phyloP scores from a whole-genome alignment of 2,888 invertebrate species.

The Coremacera marginata region DNA sequence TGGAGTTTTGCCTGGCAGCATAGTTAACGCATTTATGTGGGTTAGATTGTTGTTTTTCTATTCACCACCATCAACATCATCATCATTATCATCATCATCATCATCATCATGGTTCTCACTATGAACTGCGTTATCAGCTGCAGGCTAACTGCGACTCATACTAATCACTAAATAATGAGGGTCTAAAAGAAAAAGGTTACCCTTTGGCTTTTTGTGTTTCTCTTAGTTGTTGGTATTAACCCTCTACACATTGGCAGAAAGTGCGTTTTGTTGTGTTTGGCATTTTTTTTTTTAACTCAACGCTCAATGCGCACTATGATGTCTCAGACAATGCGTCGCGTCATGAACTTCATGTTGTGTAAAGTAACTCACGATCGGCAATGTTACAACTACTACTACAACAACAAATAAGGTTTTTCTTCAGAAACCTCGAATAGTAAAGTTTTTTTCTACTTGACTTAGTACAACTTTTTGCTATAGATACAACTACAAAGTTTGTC shows the following conservation, averaged over 20 bases:
- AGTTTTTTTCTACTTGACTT: not conserved
- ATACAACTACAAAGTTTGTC: slow-evolving; percentile 9
- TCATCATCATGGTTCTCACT: not conserved
- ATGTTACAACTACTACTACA: not conserved
- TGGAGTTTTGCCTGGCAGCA: not conserved
- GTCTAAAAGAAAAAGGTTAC: not conserved
- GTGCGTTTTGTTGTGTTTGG: not conserved
- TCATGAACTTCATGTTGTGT: slow-evolving; percentile 49
- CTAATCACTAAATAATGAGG: slow-evolving; percentile 42
- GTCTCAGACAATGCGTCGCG: slow-evolving; percentile 52
- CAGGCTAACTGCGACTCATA: not conserved
- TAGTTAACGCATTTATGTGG: not conserved
- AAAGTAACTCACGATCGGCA: not conserved
- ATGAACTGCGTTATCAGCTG: slow-evolving; percentile 11
- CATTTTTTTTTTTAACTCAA: not conserved
- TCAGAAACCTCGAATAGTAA: not conserved
- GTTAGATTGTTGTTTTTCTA: not conserved
- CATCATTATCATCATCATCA: not conserved
- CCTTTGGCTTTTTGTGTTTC: not conserved
- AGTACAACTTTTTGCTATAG: not conserved
- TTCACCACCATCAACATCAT: slow-evolving; percentile 17
- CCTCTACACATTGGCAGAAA: not conserved
- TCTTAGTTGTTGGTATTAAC: not conserved
- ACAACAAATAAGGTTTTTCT: not conserved
- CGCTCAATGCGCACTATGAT: slow-evolving; percentile 40